Percentiles rank a stretch among this genome's conserved stretches.
phyloP scores from a whole-genome alignment of 2,797 vertebrate genomes.

The Nyctibius grandis region DNA sequence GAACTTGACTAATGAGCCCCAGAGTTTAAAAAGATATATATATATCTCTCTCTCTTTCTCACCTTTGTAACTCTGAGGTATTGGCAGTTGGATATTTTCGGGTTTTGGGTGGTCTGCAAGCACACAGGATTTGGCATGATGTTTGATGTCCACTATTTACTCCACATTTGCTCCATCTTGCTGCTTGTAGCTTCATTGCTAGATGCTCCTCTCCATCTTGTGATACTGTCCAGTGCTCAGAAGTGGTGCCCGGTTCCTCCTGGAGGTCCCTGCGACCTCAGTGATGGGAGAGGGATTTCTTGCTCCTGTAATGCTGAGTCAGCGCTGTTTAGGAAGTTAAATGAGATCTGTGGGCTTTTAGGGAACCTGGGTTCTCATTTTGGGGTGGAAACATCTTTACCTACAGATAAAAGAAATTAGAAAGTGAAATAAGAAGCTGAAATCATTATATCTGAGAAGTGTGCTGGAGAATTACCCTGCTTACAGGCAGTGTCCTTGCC shows the following conservation, averaged over 20 bases:
- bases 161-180: fast-evolving
- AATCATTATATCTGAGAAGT: fast-evolving
- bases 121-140: neutral
- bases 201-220: neutral
- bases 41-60: too few relatives aligned
- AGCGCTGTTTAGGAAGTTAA: neutral
- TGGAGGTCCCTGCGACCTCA: fast-evolving
- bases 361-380: neutral
- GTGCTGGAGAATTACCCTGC: neutral
- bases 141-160: neutral
- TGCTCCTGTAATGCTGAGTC: fast-evolving
- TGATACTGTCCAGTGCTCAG: fast-evolving
- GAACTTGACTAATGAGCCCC: constrained; percentile 52
- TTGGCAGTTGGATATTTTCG: neutral
- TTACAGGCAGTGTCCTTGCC: neutral
- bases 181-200: neutral
- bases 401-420: neutral
- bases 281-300: neutral
- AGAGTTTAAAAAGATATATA: constrained; percentile 21
- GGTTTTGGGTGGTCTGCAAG: neutral
- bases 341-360: neutral
- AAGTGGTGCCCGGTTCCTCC: neutral
- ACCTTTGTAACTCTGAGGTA: neutral
- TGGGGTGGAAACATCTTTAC: neutral
- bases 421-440: neutral